Conservation (phyloP, 2,113 vertebrate genomes). For the Morphnarchus princeps region DNA sequence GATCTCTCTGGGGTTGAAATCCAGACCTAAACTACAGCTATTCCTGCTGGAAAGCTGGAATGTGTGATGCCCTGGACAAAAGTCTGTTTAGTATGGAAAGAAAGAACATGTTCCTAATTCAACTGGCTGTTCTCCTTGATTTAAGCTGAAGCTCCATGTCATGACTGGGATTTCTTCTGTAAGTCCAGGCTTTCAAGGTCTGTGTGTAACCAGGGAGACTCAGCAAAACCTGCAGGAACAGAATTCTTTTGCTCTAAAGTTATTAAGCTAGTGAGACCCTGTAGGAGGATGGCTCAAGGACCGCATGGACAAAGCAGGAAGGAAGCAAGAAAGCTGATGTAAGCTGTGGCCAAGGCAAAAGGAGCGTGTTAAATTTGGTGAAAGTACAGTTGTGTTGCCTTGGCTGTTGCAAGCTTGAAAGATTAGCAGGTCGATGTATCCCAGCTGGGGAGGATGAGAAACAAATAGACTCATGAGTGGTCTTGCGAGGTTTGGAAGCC, state of each 20-base stretch:
- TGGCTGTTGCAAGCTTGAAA: slow-evolving; percentile 7
- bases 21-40: background rate
- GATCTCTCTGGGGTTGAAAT: background rate
- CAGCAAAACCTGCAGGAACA: background rate
- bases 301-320: slow-evolving; percentile 15
- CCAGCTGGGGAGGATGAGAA: background rate
- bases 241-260: background rate
- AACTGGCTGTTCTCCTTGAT: background rate
- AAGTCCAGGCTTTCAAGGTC: background rate
- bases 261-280: slow-evolving; percentile 29
- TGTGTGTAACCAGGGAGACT: background rate
- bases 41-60: background rate
- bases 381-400: background rate
- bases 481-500: background rate
- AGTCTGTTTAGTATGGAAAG: background rate
- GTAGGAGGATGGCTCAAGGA: background rate
- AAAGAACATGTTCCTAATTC: background rate
- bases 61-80: background rate
- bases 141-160: background rate
- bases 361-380: background rate
- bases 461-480: background rate
- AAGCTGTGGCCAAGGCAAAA: background rate
- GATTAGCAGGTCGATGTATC: background rate
- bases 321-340: slow-evolving; percentile 33
- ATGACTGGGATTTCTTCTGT: background rate